A percentile compares a stretch with the other conserved stretches of the same genome.
Evolutionary conservation across 1,140 invertebrate species (phyloP).

Genomic region (Uloborus diversus): DNA sequence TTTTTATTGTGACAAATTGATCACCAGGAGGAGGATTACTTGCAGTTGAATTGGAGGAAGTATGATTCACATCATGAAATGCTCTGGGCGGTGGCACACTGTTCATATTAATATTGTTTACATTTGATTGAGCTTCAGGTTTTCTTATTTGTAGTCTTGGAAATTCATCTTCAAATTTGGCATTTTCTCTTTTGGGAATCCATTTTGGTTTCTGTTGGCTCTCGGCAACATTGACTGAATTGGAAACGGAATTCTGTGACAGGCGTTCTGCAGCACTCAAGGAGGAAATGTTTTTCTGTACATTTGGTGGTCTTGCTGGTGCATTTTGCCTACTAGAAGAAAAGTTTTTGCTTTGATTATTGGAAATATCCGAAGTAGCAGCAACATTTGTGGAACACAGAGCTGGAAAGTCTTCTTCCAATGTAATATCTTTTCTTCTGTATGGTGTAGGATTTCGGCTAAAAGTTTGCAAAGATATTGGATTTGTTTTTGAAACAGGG

Average conservation of each 20-base stretch:
- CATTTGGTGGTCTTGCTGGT: background rate
- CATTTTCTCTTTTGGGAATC: conserved; percentile 6
- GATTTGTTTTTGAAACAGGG: too few species aligned
- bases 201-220: background rate
- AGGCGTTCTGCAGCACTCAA: too few species aligned
- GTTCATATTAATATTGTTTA: too few species aligned
- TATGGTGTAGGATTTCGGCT: background rate
- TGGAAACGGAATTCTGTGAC: too few species aligned
- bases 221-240: too few species aligned
- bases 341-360: background rate
- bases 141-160: conserved; percentile 25
- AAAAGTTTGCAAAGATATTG: background rate
- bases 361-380: background rate
- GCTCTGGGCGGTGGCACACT: background rate
- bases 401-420: conserved; percentile 45
- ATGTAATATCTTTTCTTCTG: conserved; percentile 2
- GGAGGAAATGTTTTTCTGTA: too few species aligned
- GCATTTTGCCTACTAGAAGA: background rate
- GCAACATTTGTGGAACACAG: background rate
- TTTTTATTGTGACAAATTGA: conserved; percentile 40
- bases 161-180: conserved; percentile 42
- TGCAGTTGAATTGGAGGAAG: background rate
- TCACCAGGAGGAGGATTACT: background rate
- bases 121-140: background rate
- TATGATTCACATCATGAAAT: background rate